Evolutionary conservation across 2,888 invertebrate species (phyloP), one percentile per base, ranked within the genome.

Genomic region (Allacma fusca): DNA sequence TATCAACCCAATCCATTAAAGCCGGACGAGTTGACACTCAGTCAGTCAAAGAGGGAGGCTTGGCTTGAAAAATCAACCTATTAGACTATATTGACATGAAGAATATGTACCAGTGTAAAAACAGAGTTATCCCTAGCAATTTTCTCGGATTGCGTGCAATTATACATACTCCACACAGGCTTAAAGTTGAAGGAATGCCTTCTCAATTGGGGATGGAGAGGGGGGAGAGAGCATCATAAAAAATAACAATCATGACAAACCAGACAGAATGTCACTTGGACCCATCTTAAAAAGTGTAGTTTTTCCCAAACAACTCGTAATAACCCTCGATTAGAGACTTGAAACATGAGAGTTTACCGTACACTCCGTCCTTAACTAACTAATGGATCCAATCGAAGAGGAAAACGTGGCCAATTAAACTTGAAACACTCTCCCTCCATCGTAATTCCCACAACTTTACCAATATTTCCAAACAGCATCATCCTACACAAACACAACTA

Each of bases 191-290:
- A 40, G 13, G 40, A 13, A 40, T n/a, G n/a, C n/a, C n/a, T n/a
- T n/a, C n/a, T n/a, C n/a, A n/a, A 50, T 2, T 4, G 19, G 50
- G 50, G n/a, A 50, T 16, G n/a, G 50, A n/a, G 50, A 40, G 40
- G 7, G 40, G 40, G 13, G 40, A 50, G 50, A 50, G 50, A 50
- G 50, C n/a, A 2, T 4, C 16, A 50, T 50, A 50, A 50, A 50
- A 50, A 50, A 50, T 50, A 50, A 50, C 50, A 50, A 50, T 50
- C 50, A 50, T 50, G 50, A 50, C 50, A 50, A 50, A 50, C 50
- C 50, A 50, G 50, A 16, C 50, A 50, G 50, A 50, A 50, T 50
- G 50, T 50, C 50, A 50, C 50, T 50, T 50, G 50, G 50, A 50
- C 16, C 16, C 50, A 19, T 5, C 19, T 5, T 16, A 50, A 50